Base-by-base conservation (phyloP, 2,888 invertebrate genomes). In the Pachymerium ferrugineum region DNA sequence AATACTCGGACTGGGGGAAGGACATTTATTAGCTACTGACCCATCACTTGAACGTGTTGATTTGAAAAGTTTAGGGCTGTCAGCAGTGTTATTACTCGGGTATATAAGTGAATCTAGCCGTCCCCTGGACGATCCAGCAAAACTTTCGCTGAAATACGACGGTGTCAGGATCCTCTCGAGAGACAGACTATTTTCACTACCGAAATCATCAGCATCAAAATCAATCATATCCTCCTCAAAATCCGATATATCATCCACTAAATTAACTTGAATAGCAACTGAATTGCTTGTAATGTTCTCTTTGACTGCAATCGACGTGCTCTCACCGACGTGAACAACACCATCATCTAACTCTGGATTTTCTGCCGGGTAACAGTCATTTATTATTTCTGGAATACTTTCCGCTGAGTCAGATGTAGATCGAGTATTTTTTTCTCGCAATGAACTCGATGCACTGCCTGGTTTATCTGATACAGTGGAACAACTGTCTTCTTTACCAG, bases 261-360 rank as follows among this genome's bases (percentile, higher is more conserved):
- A 30, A 35, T 75, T 75, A 6, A 75, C 75, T 31, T 75, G 75
- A 16, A 75, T 68, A 5, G 75, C 75, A 30, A 75, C 75, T 8
- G 75, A 75, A n/a, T 74, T 74, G 38, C 75, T 75, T 6, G 74
- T 25, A 12, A 75, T 73, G 38, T 75, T 75, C 35, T 74, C 75
- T 29, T 73, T 54, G 16, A 75, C 75, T 4, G 75, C 73, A 28
- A 75, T 75, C 22, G 75, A 75, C 3, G 75, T 75, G 29, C 35
- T 29, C 42, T 75, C 75, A 3, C 72, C 72, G 47, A 54, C 30
- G 22, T 72, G 72, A 8, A 72, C 72, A 47, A 42, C 19, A 10
- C 30, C 72, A 54, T 72, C 72, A 14, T 72, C 72, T 8, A 72
- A 30, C n/a, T 72, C 54, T 3, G 72, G 29, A 5, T 47, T 30